Evolutionary conservation across 2,797 vertebrate genomes (phyloP), one percentile per base, ranked within the genome.

Genomic region (Sebastes flavidus): DNA sequence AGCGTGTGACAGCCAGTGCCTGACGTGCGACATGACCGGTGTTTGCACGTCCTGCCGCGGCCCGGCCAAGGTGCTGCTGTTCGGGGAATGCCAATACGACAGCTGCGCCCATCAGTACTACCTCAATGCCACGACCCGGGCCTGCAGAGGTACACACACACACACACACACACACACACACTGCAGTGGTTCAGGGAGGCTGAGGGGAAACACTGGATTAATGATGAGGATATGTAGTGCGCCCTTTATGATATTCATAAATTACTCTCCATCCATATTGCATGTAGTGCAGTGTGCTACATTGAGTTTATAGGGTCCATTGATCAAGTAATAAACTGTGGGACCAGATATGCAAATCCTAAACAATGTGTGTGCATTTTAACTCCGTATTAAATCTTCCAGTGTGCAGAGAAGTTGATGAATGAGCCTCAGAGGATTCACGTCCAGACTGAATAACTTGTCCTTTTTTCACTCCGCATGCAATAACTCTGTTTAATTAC

Each of bases 71-170:
- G 97, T 99, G 49, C 95, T 99, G 84, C 94, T 98, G 74, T 98
- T 98, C 2, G 98, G 97, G 13, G 97, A 99, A 20, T 99, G 98
- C 86, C 97, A 95, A 75, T 95, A 97, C 0, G 96, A 98, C 89
- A 96, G 82, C 94, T 99, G 98, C 12, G 95, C 97, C 60, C 97
- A 96, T 13, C 98, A 98, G 90, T 97, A 99, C 77, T 99, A 98
- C 85, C 96, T 99, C n/a, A 97, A 99, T 82, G 82, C 96, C 63
- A 93, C 93, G 27, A 97, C 90, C 54, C 95, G 86, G 22, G 93
- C 88, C 4, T 99, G 98, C 95, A 97, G 89, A 97, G 98, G 98
- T 99, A 34, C 32, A 34, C 32, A 34, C 32, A 36, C 34, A 34
- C 34, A 36, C 34, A 36, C 34, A 34, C 34, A 36, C 12, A 38